Evolutionary conservation across 2,113 vertebrate species (phyloP).

Genomic region (Dendrocopos noguchii): DNA sequence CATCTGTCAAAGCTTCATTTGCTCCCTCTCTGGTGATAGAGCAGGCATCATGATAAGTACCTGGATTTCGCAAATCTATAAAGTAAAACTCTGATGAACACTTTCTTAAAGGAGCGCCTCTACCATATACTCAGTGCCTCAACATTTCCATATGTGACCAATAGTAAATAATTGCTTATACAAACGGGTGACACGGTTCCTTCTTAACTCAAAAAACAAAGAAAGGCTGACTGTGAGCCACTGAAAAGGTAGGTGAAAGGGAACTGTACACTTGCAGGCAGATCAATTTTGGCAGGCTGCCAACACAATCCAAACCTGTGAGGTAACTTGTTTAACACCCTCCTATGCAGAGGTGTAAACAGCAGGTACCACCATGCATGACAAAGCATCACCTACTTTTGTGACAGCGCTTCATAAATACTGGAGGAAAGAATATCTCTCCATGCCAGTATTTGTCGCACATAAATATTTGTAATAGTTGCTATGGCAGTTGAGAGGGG

Average conservation of each 20-base stretch:
- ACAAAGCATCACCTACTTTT: slow-evolving; percentile 78
- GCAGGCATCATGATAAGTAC: neutral
- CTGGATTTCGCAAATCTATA: slow-evolving; percentile 27
- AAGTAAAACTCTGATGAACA: slow-evolving; percentile 28
- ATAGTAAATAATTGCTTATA: slow-evolving; percentile 17
- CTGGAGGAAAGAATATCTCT: slow-evolving; percentile 59
- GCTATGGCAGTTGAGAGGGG: slow-evolving; percentile 80
- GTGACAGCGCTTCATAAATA: slow-evolving; percentile 71
- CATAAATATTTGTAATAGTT: slow-evolving; percentile 86
- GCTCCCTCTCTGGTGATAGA: neutral
- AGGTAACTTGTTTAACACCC: slow-evolving; percentile 77
- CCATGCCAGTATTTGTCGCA: slow-evolving; percentile 73
- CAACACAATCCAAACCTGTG: slow-evolving; percentile 67
- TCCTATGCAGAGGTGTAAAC: slow-evolving; percentile 74
- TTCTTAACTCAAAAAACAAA: neutral
- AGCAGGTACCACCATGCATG: slow-evolving; percentile 69
- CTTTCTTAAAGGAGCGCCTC: slow-evolving; percentile 62
- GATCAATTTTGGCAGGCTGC: slow-evolving; percentile 74
- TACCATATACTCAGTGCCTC: slow-evolving; percentile 46
- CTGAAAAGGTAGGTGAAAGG: slow-evolving; percentile 11
- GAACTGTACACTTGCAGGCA: slow-evolving; percentile 29
- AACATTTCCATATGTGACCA: slow-evolving; percentile 33
- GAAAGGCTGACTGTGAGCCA: slow-evolving; percentile 16
- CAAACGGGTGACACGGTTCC: slow-evolving; percentile 1
- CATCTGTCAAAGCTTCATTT: neutral